phyloP scores from a whole-genome alignment of 2,797 vertebrate genomes.

The Enteromius radiatus region DNA sequence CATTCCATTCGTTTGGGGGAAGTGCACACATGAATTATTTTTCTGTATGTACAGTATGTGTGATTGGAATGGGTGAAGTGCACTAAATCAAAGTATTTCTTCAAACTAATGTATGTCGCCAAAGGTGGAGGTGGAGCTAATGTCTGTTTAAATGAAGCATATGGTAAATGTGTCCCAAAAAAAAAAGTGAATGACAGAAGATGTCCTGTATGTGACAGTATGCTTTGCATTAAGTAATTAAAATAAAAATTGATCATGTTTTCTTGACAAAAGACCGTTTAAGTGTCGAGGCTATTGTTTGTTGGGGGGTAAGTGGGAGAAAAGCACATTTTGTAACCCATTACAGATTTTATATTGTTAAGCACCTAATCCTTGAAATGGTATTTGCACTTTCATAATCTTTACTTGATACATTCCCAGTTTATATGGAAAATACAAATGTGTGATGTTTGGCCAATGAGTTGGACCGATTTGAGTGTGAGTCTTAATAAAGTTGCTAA shows the following conservation, averaged over 20 bases:
- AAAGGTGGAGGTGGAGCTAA: constrained; percentile 70
- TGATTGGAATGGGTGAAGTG: constrained; percentile 33
- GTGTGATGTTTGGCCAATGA: constrained; percentile 97
- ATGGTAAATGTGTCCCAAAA: constrained; percentile 72
- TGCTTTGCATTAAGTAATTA: constrained; percentile 79
- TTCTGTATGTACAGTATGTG: background rate
- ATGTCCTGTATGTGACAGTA: constrained; percentile 75
- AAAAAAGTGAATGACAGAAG: constrained; percentile 67
- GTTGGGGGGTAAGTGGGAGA: constrained; percentile 53
- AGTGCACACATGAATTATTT: constrained; percentile 12
- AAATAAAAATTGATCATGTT: constrained; percentile 81
- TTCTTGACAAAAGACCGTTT: constrained; percentile 71
- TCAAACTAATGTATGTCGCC: constrained; percentile 60
- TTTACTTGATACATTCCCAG: constrained; percentile 99
- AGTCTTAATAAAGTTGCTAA: constrained; percentile 58
- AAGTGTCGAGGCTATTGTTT: constrained; percentile 77
- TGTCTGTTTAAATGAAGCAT: constrained; percentile 70
- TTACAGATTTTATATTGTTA: constrained; percentile 96
- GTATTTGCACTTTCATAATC: constrained; percentile 99
- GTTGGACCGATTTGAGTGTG: constrained; percentile 84
- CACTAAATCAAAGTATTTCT: constrained; percentile 53
- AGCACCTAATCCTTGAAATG: constrained; percentile 96
- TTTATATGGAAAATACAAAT: constrained; percentile 91
- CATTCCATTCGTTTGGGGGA: constrained; percentile 25
- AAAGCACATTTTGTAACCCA: constrained; percentile 93